A percentile compares a stretch with the other conserved stretches of the same genome.
phyloP scores from a whole-genome alignment of 2,888 invertebrate species.

The Epinotia ramella region DNA sequence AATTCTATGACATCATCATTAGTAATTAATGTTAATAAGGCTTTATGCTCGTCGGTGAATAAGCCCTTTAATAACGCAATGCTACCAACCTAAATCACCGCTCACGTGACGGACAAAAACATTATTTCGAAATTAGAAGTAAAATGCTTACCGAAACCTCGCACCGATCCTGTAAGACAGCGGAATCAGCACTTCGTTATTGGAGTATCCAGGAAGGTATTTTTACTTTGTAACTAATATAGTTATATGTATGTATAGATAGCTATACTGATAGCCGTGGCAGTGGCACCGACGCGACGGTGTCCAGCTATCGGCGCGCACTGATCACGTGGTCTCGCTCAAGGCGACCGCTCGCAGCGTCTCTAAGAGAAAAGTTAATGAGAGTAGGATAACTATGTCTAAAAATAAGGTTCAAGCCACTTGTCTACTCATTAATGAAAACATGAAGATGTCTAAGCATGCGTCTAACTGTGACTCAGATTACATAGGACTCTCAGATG shows the following conservation, averaged over 20 bases:
- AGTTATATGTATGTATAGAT: background rate
- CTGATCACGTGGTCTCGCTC: conserved; percentile 61
- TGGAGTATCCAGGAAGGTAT: background rate
- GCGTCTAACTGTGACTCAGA: too few relatives aligned
- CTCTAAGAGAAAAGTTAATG: too few relatives aligned
- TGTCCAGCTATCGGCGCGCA: conserved; percentile 48
- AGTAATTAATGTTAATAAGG: background rate
- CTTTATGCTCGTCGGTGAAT: conserved; percentile 6
- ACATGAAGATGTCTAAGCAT: too few relatives aligned
- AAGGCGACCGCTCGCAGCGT: conserved; percentile 56
- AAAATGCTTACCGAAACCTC: conserved; percentile 13
- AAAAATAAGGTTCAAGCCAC: too few relatives aligned
- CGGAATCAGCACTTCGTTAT: background rate
- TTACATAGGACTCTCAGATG: too few relatives aligned
- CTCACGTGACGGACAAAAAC: background rate
- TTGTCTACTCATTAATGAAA: too few relatives aligned
- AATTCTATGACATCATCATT: background rate
- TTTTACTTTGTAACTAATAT: conserved; percentile 20
- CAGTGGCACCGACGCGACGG: too few relatives aligned
- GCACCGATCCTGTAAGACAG: background rate
- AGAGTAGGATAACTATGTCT: too few relatives aligned
- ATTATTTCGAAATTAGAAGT: background rate
- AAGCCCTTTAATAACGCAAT: conserved; percentile 36
- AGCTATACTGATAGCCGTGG: conserved; percentile 22
- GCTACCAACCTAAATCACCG: conserved; percentile 51